These are phyloP conservation scores for Pilophorus perplexus DNA, from an alignment of 2,888 invertebrate genomes.

Conservation along the genomic window DNA sequence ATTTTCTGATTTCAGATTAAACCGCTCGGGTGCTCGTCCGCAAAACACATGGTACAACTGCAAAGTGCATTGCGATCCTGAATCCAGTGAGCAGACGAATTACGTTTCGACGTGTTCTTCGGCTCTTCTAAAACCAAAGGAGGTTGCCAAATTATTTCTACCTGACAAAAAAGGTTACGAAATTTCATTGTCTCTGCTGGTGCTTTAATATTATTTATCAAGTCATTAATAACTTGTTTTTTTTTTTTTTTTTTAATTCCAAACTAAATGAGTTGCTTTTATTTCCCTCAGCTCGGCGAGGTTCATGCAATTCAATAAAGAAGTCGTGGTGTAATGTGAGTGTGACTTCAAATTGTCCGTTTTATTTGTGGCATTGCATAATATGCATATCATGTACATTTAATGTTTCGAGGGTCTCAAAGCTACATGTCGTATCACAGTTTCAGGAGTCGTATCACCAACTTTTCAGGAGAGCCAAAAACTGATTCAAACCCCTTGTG, in stretches of 20 bases:
- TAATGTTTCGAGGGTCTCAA: no score
- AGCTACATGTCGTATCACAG: no score
- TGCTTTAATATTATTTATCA: background rate
- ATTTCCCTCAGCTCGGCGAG: background rate
- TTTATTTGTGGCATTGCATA: no score
- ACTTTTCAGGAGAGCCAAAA: no score
- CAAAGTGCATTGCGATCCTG: background rate
- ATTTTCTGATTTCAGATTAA: background rate
- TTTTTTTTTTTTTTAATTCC: background rate
- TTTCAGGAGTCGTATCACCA: no score
- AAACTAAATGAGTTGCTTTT: no score
- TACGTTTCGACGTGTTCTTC: slow-evolving; percentile 8
- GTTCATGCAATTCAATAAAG: background rate
- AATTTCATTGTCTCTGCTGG: background rate
- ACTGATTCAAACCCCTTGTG: no score
- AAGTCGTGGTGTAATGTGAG: no score
- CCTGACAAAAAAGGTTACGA: slow-evolving; percentile 3
- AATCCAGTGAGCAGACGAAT: background rate
- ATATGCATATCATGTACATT: no score
- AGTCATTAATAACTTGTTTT: background rate
- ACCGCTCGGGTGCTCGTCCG: no score
- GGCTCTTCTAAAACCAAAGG: background rate
- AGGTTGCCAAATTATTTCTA: slow-evolving; percentile 5
- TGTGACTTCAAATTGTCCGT: no score
- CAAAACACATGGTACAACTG: background rate